A percentile compares a stretch with the other conserved stretches of the same genome.
Conservation (phyloP, 2,797 vertebrate genomes). For the Coracias cyanogaster region DNA sequence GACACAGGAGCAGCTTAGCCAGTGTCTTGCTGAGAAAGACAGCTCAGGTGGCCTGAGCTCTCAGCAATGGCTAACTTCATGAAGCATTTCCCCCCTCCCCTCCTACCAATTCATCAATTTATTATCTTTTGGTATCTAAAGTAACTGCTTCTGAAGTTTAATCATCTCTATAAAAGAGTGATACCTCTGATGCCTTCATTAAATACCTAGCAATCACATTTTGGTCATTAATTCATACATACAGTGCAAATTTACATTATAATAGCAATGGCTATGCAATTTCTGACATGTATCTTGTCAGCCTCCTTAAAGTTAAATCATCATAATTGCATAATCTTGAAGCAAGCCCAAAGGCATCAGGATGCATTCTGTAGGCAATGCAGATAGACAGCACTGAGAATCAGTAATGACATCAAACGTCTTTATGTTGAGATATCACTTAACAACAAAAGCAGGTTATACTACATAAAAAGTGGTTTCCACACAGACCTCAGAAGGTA, state of each 20-base stretch:
- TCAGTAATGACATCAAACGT: background rate
- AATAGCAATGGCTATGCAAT: background rate
- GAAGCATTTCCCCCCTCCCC: background rate
- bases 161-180: background rate
- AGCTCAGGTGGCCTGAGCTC: background rate
- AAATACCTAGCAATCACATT: background rate
- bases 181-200: background rate
- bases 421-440: background rate
- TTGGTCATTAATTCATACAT: background rate
- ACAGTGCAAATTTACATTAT: background rate
- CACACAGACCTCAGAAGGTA: background rate
- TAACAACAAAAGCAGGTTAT: background rate
- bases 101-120: background rate
- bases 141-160: background rate
- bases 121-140: background rate
- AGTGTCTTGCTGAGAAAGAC: background rate
- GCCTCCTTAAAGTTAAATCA: background rate
- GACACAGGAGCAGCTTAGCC: background rate
- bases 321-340: background rate
- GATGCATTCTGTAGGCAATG: background rate
- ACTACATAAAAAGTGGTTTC: background rate
- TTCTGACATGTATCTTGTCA: background rate
- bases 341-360: background rate
- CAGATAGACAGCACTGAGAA: background rate
- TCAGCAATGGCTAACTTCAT: background rate